Conservation (phyloP, 1,140 invertebrate genomes). For the Sitophilus oryzae region DNA sequence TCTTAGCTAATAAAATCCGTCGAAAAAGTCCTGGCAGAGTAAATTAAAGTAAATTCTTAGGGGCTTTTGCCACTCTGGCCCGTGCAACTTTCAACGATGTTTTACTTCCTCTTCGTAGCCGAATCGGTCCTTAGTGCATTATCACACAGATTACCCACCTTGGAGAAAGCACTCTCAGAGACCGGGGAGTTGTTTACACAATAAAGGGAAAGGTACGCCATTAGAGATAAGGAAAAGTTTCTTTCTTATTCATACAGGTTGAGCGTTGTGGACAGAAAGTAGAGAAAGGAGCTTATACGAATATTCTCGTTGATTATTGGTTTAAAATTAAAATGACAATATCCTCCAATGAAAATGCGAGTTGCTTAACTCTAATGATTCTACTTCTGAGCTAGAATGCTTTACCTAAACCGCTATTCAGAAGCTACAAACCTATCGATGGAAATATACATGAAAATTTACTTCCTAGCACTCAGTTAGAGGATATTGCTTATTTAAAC, state of each 20-base stretch:
- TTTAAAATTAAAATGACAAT: too few relatives aligned
- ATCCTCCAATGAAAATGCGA: too few relatives aligned
- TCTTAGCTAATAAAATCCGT: constrained; percentile 19
- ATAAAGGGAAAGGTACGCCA: constrained; percentile 24
- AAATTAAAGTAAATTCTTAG: constrained; percentile 23
- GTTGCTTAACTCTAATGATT: too few relatives aligned
- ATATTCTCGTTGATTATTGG: too few relatives aligned
- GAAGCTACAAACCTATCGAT: too few relatives aligned
- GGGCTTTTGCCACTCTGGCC: constrained; percentile 15
- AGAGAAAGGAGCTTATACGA: too few relatives aligned
- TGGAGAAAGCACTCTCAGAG: constrained; percentile 20
- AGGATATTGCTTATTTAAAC: too few relatives aligned
- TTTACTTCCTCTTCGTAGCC: constrained; percentile 22
- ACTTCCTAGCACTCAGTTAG: too few relatives aligned
- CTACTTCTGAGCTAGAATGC: too few relatives aligned
- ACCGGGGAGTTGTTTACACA: constrained; percentile 23
- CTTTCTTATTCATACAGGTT: background rate
- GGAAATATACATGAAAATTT: too few relatives aligned
- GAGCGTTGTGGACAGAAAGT: background rate
- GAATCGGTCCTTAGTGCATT: constrained; percentile 23
- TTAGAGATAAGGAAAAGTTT: constrained; percentile 13
- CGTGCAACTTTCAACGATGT: constrained; percentile 15
- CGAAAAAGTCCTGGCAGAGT: constrained; percentile 16
- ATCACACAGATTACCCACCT: constrained; percentile 27
- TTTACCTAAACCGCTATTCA: too few relatives aligned